Percentiles rank a stretch among this genome's conserved stretches.
These are phyloP conservation scores for Drosophila algonquin DNA, from an alignment of 2,888 invertebrate species.

Conservation along the genomic window DNA sequence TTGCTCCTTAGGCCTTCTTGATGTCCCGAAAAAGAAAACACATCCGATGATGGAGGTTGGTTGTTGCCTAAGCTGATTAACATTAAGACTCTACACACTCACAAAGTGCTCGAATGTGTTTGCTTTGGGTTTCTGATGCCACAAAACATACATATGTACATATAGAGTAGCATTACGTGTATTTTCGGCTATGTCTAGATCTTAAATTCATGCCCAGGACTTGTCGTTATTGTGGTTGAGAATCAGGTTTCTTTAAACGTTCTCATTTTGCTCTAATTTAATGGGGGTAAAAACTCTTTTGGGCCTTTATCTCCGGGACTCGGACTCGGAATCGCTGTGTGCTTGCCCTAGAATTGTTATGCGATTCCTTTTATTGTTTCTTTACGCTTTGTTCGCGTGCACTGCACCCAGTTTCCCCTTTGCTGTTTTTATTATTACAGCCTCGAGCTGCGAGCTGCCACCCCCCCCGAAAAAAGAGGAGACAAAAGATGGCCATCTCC, in stretches of 20 bases:
- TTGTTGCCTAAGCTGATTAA: constrained; percentile 64
- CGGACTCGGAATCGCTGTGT: constrained; percentile 20
- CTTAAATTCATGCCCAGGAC: constrained; percentile 19
- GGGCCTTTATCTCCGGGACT: constrained; percentile 33
- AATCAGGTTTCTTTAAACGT: constrained; percentile 27
- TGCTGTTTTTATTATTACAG: constrained; percentile 72
- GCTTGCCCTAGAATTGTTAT: constrained; percentile 60
- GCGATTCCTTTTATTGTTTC: constrained; percentile 67
- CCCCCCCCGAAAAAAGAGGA: constrained; percentile 25
- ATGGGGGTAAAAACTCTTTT: constrained; percentile 40
- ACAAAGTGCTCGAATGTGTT: constrained; percentile 28
- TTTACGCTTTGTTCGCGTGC: constrained; percentile 62
- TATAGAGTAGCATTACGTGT: constrained; percentile 2
- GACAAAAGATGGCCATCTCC: constrained; percentile 14
- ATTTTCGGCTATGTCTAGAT: constrained; percentile 14
- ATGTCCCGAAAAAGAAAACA: constrained; percentile 58
- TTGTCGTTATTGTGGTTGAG: constrained; percentile 1
- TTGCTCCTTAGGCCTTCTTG: constrained; percentile 46
- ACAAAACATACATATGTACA: background rate
- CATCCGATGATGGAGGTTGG: constrained; percentile 35
- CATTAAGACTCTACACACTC: constrained; percentile 56
- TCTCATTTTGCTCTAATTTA: constrained; percentile 49
- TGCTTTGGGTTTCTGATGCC: constrained; percentile 29
- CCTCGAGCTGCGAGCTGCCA: constrained; percentile 45
- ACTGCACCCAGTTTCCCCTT: constrained; percentile 66